A percentile compares a stretch with the other conserved stretches of the same genome.
Evolutionary conservation across 1,140 invertebrate species (phyloP).

Genomic region (Portunus trituberculatus): DNA sequence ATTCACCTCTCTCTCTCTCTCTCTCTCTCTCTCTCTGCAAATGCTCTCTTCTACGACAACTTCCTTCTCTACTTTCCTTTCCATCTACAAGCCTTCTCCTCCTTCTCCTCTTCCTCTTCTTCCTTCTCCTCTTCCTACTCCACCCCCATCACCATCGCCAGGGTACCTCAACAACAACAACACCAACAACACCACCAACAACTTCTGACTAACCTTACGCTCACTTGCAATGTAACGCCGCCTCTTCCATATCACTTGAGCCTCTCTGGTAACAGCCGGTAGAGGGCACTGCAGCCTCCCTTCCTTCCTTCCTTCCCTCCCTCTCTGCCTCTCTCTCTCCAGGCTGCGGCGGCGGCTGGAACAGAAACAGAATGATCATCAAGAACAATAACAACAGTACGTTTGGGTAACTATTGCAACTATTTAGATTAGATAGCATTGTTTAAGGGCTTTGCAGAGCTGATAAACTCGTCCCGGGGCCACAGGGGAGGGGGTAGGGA

Average conservation of each 20-base stretch:
- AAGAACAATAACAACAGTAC: neutral
- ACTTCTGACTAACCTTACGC: no score
- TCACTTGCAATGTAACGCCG: neutral
- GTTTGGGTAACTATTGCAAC: neutral
- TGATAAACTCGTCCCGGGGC: neutral
- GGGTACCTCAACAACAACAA: neutral
- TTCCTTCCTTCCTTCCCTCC: neutral
- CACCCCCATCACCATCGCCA: no score
- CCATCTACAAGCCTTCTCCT: neutral
- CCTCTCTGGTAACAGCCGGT: neutral
- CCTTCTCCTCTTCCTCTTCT: neutral
- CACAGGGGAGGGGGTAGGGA: neutral
- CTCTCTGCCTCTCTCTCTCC: neutral
- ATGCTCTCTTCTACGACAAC: neutral
- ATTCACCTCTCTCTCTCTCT: neutral
- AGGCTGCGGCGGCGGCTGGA: neutral
- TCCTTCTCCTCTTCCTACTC: neutral
- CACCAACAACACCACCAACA: neutral
- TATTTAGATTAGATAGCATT: neutral
- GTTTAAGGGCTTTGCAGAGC: neutral
- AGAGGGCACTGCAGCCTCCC: neutral
- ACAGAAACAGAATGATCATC: neutral
- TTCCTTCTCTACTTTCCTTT: neutral
- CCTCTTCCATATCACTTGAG: neutral
- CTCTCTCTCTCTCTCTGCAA: neutral